Percentiles rank a stretch among this genome's conserved stretches.
phyloP scores from a whole-genome alignment of 35 echinoderm and acorn worm species.

The Stichopus chloronotus region DNA sequence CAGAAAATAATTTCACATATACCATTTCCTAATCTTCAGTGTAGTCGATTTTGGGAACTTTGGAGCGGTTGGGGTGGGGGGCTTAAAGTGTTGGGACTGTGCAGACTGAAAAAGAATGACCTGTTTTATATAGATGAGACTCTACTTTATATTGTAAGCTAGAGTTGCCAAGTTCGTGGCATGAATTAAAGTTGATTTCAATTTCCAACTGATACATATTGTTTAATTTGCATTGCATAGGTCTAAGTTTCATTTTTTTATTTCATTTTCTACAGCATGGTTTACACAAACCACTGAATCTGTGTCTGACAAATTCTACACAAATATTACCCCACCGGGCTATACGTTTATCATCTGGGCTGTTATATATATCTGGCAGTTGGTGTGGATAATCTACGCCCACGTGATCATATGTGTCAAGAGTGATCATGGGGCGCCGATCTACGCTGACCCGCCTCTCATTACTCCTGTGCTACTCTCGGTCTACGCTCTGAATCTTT shows the following conservation, averaged over 20 bases:
- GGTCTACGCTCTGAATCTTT: slow-evolving; percentile 60
- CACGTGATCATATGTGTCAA: slow-evolving; percentile 65
- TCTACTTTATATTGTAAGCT: not conserved
- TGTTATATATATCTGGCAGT: slow-evolving; percentile 69
- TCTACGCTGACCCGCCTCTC: slow-evolving; percentile 55
- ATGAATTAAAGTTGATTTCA: not conserved
- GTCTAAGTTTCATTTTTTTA: not conserved
- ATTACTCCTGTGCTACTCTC: slow-evolving; percentile 57
- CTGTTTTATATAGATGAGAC: not conserved
- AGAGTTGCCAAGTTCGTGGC: not conserved
- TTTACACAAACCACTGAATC: slow-evolving; percentile 74
- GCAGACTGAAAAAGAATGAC: not conserved
- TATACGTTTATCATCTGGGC: slow-evolving; percentile 79
- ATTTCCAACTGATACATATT: not conserved
- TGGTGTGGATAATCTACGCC: slow-evolving; percentile 59
- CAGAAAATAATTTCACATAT: no score
- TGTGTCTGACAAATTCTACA: slow-evolving; percentile 66
- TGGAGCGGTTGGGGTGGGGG: no score
- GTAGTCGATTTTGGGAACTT: no score
- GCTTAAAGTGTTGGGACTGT: no score
- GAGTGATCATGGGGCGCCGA: slow-evolving; percentile 14
- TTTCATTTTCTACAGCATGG: slow-evolving; percentile 49
- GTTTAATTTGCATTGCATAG: not conserved
- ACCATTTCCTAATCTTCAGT: no score
- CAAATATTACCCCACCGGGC: slow-evolving; percentile 72